These are phyloP conservation scores for Uropetala carovei DNA, from an alignment of 2,888 invertebrate species.

Conservation along the genomic window DNA sequence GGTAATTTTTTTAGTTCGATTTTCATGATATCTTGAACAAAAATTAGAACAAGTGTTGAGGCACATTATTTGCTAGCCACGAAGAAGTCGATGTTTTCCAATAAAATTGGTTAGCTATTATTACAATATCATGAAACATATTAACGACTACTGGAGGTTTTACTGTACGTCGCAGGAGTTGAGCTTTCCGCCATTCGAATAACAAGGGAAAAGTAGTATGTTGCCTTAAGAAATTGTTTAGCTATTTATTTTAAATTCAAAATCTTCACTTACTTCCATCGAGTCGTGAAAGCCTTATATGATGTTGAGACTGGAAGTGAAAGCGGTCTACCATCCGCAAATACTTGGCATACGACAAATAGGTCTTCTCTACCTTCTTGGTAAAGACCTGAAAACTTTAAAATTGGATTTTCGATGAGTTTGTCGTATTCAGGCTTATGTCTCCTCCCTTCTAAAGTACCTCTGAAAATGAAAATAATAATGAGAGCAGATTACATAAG, in stretches of 20 bases:
- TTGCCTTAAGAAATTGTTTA: too few relatives aligned
- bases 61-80: too few relatives aligned
- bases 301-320: constrained; percentile 92
- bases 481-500: not conserved
- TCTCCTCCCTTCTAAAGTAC: constrained; percentile 94
- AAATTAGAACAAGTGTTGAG: too few relatives aligned
- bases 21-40: too few relatives aligned
- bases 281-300: constrained; percentile 92
- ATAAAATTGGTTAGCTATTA: too few relatives aligned
- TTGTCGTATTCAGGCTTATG: constrained; percentile 92
- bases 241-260: not conserved
- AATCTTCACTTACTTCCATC: constrained; percentile 88
- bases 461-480: constrained; percentile 78
- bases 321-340: constrained; percentile 87
- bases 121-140: too few relatives aligned
- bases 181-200: too few relatives aligned
- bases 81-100: too few relatives aligned
- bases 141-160: too few relatives aligned
- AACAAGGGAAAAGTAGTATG: too few relatives aligned
- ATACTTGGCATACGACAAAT: constrained; percentile 91
- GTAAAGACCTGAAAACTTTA: constrained; percentile 93
- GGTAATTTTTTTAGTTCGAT: too few relatives aligned
- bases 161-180: too few relatives aligned
- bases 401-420: constrained; percentile 89
- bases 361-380: constrained; percentile 91